Evolutionary conservation across 2,888 invertebrate species (phyloP).

Genomic region (Leptogaster cylindrica): DNA sequence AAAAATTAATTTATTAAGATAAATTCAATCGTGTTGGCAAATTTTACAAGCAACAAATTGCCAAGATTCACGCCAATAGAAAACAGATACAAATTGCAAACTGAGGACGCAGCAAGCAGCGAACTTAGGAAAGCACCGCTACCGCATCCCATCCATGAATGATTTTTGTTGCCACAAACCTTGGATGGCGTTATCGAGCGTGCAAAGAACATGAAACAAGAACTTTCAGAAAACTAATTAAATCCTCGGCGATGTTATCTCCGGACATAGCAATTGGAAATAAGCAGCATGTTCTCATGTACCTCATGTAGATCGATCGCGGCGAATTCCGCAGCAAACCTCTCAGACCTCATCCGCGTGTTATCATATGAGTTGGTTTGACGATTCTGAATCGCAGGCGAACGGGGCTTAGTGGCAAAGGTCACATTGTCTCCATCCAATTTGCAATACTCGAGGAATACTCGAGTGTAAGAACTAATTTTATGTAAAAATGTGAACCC

Average conservation of each 20-base stretch:
- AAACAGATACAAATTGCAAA: neutral
- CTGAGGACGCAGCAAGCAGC: neutral
- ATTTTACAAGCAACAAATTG: constrained; percentile 19
- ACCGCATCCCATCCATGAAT: neutral
- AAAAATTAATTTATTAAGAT: constrained; percentile 35
- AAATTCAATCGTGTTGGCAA: neutral
- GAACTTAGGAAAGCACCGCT: too few relatives aligned
- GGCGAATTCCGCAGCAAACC: neutral
- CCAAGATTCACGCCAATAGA: constrained; percentile 13
- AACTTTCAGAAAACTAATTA: constrained; percentile 23
- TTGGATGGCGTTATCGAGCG: constrained; percentile 8
- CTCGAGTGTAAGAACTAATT: neutral
- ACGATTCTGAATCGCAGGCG: neutral
- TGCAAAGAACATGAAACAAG: neutral
- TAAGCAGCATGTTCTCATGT: constrained; percentile 3
- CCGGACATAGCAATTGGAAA: neutral
- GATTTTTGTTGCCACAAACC: neutral
- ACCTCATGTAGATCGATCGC: constrained; percentile 4
- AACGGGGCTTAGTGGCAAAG: constrained; percentile 2
- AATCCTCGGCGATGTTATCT: neutral
- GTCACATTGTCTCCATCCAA: constrained; percentile 3
- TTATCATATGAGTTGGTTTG: neutral
- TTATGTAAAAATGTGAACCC: constrained; percentile 22
- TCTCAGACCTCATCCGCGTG: neutral
- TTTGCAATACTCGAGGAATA: neutral